Evolutionary conservation across 2,888 invertebrate species (phyloP).

Genomic region (Chalcis sispes): DNA sequence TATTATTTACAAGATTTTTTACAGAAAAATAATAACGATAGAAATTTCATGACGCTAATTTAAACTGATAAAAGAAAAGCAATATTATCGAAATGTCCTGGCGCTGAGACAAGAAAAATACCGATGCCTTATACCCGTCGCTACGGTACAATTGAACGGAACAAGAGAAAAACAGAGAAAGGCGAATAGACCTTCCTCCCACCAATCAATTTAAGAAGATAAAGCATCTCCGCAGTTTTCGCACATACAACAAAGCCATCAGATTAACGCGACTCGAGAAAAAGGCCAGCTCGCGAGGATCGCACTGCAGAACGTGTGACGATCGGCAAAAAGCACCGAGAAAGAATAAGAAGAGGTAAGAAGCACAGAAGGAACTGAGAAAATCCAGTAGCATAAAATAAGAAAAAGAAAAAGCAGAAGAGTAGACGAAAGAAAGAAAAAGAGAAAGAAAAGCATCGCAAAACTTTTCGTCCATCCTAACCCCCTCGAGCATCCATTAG

Average conservation of each 20-base stretch:
- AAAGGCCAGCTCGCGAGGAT: slow-evolving; percentile 4
- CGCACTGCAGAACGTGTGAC: neutral
- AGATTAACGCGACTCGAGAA: slow-evolving; percentile 15
- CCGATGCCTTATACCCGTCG: no score
- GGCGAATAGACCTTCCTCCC: no score
- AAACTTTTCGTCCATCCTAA: slow-evolving; percentile 22
- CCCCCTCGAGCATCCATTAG: slow-evolving; percentile 56
- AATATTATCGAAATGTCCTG: no score
- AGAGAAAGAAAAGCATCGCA: slow-evolving; percentile 11
- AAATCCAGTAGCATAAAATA: no score
- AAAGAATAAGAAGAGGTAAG: slow-evolving; percentile 8
- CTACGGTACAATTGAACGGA: no score
- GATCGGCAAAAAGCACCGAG: slow-evolving; percentile 8
- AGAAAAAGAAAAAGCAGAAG: neutral
- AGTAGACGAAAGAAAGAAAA: neutral
- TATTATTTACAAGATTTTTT: no score
- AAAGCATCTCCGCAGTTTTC: slow-evolving; percentile 38
- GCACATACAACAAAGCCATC: slow-evolving; percentile 14
- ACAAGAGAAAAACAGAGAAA: no score
- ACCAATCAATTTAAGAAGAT: slow-evolving; percentile 35
- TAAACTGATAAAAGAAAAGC: neutral
- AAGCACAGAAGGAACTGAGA: no score
- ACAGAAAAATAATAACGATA: neutral
- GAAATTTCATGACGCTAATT: neutral
- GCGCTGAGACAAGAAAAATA: no score